Evolutionary conservation across 2,888 invertebrate species (phyloP), one percentile per base, ranked within the genome.

Genomic region (Torymus tubicola): DNA sequence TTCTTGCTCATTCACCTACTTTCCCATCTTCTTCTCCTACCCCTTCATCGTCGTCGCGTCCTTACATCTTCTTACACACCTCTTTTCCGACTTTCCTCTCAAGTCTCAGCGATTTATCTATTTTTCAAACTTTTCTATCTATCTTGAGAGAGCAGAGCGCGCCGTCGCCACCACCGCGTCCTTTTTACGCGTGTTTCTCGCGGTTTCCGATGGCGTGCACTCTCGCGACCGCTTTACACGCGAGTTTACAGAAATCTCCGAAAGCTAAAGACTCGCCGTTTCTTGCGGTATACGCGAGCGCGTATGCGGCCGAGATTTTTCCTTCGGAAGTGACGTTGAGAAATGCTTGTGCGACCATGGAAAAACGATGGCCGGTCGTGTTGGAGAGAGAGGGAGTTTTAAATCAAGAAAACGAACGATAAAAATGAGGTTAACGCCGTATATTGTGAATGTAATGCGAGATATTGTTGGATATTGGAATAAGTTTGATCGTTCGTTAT

Each of bases 111-210:
- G 82, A 53, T 79, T 74, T 80, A 78, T 83, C 77, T 81, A 65
- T 75, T 80, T 82, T 75, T 78, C 71, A 64, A 42, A 50, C 60
- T 80, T 77, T 73, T 77, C 72, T 80, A 80, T 82, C 77, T 74
- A 64, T 81, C 67, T 50, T 52, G 16, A 14, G n/a, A n/a, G n/a
- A 21, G 64, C 81, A 58, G 21, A 58, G 21, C 21, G 57, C 72
- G 14, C 31, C 60, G 50, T 16, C 31, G 5, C 13, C 4, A n/a
- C n/a, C 24, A 2, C n/a, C 18, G 21, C n/a, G 21, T 16, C 16
- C 60, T 67, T 18, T 60, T 57, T 21, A 14, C 4, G 0, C 16
- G 14, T 16, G 10, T 10, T 18, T 67, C 53, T 70, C 58, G n/a
- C 58, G 50, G 14, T 53, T 70, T 52, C 68, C 68, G 55, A 73